phyloP scores from a whole-genome alignment of 2,888 invertebrate species.

The Acanthosepion lycidas region DNA sequence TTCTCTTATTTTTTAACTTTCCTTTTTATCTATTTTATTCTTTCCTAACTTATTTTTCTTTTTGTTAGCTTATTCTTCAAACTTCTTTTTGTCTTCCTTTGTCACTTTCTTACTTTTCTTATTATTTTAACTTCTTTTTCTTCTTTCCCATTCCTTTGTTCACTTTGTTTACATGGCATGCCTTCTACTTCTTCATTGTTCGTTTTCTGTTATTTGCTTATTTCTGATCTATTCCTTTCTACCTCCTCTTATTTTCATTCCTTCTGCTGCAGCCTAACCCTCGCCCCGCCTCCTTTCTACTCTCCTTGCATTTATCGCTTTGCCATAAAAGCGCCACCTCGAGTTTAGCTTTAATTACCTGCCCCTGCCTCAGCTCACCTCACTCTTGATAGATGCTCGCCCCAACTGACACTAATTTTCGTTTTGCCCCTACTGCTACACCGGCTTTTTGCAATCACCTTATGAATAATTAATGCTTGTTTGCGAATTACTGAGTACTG shows the following conservation, averaged over 20 bases:
- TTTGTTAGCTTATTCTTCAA: too few relatives aligned
- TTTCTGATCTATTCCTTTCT: not conserved
- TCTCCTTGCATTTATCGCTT: not conserved
- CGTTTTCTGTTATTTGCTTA: not conserved
- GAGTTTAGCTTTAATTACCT: not conserved
- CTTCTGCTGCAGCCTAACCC: not conserved
- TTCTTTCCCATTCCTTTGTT: not conserved
- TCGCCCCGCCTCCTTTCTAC: too few relatives aligned
- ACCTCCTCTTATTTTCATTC: not conserved
- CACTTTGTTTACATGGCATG: not conserved
- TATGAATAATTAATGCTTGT: constrained; percentile 33
- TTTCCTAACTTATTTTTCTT: too few relatives aligned
- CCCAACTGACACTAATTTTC: not conserved
- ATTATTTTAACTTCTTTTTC: not conserved
- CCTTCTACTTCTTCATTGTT: not conserved
- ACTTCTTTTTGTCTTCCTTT: too few relatives aligned
- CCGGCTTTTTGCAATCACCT: constrained; percentile 21
- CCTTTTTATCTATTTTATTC: too few relatives aligned
- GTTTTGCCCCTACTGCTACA: not conserved
- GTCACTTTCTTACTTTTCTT: not conserved
- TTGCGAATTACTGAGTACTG: constrained; percentile 21
- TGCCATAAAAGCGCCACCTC: constrained; percentile 13
- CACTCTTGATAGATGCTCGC: not conserved
- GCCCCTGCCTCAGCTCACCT: not conserved
- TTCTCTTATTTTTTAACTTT: too few relatives aligned